A percentile compares a stretch with the other conserved stretches of the same genome.
These are phyloP conservation scores for Lycodopsis pacificus DNA, from an alignment of 2,797 vertebrate species.

Conservation along the genomic window DNA sequence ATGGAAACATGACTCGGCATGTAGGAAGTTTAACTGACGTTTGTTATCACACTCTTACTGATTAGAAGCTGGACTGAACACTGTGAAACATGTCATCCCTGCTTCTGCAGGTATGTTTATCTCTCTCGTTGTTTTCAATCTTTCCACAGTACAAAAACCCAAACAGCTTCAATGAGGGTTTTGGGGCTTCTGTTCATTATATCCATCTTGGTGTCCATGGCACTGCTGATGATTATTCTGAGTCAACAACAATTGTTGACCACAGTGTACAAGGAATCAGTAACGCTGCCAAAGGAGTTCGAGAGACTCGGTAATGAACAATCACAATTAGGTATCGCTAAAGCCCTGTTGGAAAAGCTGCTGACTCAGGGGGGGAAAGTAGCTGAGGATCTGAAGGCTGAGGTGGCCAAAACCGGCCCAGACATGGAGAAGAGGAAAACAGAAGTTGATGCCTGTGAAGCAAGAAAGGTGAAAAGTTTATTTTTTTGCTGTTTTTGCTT, in stretches of 20 bases:
- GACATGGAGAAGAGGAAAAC: not conserved
- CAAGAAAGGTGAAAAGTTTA: constrained; percentile 33
- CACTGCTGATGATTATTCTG: constrained; percentile 14
- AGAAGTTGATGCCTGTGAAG: constrained; percentile 12
- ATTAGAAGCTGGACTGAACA: not conserved
- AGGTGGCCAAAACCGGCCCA: accelerated
- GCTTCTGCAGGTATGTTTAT: not conserved
- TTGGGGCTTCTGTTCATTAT: not conserved
- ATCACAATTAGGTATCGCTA: accelerated
- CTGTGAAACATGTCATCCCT: not conserved
- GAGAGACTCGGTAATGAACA: accelerated
- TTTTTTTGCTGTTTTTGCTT: not conserved
- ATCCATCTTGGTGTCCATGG: not conserved
- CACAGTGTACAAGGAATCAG: accelerated
- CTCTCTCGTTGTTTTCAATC: not conserved
- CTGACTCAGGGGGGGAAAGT: accelerated
- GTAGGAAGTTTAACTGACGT: not conserved
- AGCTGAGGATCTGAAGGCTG: accelerated
- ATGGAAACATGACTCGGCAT: not conserved
- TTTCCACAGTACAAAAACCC: constrained; percentile 3
- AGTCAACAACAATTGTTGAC: not conserved
- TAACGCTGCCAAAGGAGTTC: accelerated
- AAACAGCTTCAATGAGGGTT: constrained; percentile 24
- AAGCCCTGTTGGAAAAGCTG: accelerated
- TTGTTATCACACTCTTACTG: not conserved